Conservation (phyloP, 2,888 invertebrate species). For the Spodoptera picta region DNA sequence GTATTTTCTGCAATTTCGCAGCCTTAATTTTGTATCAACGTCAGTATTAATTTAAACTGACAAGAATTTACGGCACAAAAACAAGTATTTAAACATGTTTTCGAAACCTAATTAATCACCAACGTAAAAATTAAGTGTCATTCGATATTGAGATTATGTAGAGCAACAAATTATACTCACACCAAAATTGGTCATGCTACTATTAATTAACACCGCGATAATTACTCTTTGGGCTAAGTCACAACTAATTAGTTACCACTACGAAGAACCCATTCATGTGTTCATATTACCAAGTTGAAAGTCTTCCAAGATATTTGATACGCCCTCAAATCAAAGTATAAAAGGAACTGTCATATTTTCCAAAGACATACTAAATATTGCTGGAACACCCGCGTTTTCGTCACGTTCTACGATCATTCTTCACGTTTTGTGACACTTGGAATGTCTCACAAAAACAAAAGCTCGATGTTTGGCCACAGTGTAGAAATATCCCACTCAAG, state of each 20-base stretch:
- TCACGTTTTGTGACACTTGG: slow-evolving; percentile 63
- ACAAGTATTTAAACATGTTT: slow-evolving; percentile 36
- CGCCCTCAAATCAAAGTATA: slow-evolving; percentile 46
- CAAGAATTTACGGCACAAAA: slow-evolving; percentile 42
- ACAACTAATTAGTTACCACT: slow-evolving; percentile 24
- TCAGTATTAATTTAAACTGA: slow-evolving; percentile 39
- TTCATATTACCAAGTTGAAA: slow-evolving; percentile 24
- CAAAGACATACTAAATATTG: slow-evolving; percentile 56
- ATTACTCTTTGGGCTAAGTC: slow-evolving; percentile 29
- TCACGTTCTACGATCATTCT: slow-evolving; percentile 66
- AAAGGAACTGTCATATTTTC: slow-evolving; percentile 57
- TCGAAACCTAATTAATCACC: slow-evolving; percentile 40
- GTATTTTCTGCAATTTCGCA: slow-evolving; percentile 18
- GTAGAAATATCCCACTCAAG: slow-evolving; percentile 25
- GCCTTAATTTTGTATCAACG: slow-evolving; percentile 23
- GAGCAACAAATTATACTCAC: slow-evolving; percentile 38
- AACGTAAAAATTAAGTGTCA: slow-evolving; percentile 37
- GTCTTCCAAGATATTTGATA: slow-evolving; percentile 39
- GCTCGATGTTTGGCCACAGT: slow-evolving; percentile 36
- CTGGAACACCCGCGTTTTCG: slow-evolving; percentile 54
- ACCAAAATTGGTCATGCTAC: slow-evolving; percentile 26
- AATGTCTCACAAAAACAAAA: slow-evolving; percentile 63
- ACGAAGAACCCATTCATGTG: slow-evolving; percentile 18
- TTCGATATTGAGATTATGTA: slow-evolving; percentile 38
- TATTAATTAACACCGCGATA: slow-evolving; percentile 41